phyloP scores from a whole-genome alignment of 2,797 vertebrate genomes.

The Taeniopygia guttata region DNA sequence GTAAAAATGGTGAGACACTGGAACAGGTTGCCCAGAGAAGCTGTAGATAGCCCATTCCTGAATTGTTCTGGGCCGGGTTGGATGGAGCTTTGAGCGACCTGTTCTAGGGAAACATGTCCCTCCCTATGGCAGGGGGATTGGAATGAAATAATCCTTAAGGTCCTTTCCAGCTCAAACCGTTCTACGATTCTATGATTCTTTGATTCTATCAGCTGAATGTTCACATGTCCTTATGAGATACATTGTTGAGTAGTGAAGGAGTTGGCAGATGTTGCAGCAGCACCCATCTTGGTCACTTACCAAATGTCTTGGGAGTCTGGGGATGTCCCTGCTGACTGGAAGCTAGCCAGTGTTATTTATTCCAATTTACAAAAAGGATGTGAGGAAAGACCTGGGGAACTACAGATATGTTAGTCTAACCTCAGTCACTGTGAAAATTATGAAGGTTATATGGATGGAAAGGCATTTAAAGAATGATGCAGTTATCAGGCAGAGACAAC shows the following conservation, averaged over 20 bases:
- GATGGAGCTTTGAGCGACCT: background rate
- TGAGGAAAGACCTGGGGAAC: background rate
- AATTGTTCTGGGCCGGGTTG: background rate
- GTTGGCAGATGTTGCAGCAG: background rate
- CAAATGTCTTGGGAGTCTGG: too few relatives aligned
- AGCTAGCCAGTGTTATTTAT: background rate
- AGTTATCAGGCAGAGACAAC: background rate
- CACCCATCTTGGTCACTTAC: background rate
- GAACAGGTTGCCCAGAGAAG: background rate
- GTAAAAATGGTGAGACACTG: background rate
- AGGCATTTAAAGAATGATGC: background rate
- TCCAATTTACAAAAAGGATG: background rate
- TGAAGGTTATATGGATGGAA: background rate
- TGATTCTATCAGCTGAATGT: background rate
- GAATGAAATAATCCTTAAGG: background rate
- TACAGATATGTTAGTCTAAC: background rate
- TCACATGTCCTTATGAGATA: background rate
- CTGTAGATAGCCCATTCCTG: background rate
- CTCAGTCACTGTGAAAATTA: background rate
- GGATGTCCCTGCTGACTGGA: background rate
- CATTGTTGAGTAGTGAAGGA: background rate
- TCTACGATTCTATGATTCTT: background rate
- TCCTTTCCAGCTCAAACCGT: background rate
- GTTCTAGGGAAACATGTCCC: background rate
- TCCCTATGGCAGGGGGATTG: background rate